Base-by-base conservation (phyloP, 2,888 invertebrate genomes). In the Graphium colonna region DNA sequence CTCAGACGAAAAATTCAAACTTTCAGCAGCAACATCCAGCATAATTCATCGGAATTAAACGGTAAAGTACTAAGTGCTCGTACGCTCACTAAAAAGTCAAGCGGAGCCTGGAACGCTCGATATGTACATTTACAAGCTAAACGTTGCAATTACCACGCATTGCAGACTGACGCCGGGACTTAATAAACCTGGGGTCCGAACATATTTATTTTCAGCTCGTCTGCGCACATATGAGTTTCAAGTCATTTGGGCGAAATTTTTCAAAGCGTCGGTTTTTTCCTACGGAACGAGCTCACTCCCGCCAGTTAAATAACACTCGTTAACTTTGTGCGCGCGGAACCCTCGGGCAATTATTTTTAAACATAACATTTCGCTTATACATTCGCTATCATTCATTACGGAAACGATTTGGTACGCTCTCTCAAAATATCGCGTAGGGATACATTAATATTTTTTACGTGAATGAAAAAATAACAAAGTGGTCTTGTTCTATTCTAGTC, bases 301-400 rank as follows among this genome's bases (percentile, higher is more conserved):
- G 65, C 63, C 69, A 69, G 70, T 79, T 82, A 83, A 87, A 86
- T 84, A 85, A 76, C 83, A 76, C 86, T 86, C 86, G 84, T 87
- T 87, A 84, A 85, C 85, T 82, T 84, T 73, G 74, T 70, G 73
- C 73, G 71, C 71, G 64, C 21, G 78, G 74, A 76, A 77, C 77
- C 75, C 68, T 65, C 64, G 62, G 66, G 67, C 75, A 81, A 82
- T 83, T 82, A 84, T 82, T 77, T 44, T 80, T 75, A 69, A 73
- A 78, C 79, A 80, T 75, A 75, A 76, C 73, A 76, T 80, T 82
- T 80, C 78, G 79, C 79, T 77, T 75, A 41, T 41, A 26, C 41
- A 16, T 52, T 45, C n/a, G 16, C 12, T 17, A 17, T 17, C 18
- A 51, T 45, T 52, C n/a, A 12, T 36, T 36, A 36, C 13, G 36